phyloP scores from a whole-genome alignment of 2,113 vertebrate genomes.

The Heloderma charlesbogerti region DNA sequence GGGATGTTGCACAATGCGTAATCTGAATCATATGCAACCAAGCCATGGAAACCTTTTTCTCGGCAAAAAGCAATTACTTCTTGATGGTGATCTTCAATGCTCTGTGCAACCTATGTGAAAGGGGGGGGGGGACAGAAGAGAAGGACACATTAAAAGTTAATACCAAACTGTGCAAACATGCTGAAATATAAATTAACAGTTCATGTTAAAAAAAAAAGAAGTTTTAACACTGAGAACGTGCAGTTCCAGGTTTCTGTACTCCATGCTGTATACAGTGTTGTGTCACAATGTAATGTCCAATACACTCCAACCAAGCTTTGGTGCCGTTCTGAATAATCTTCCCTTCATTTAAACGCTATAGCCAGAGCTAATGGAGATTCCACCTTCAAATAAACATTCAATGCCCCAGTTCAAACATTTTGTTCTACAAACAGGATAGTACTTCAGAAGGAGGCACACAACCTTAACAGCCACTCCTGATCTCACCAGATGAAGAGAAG shows the following conservation, averaged over 20 bases:
- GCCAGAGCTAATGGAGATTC: not conserved
- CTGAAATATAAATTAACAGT: not conserved
- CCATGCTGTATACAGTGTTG: not conserved
- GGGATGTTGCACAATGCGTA: slow-evolving; percentile 96
- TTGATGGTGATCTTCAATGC: slow-evolving; percentile 96
- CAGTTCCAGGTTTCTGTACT: not conserved
- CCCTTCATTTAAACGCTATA: not conserved
- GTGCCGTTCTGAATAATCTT: not conserved
- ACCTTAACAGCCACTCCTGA: not conserved
- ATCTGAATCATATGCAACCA: slow-evolving; percentile 95
- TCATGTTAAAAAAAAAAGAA: not conserved
- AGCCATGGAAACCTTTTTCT: slow-evolving; percentile 93
- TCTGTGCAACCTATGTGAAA: slow-evolving; percentile 89
- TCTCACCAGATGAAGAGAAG: too few relatives aligned
- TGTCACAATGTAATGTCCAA: not conserved
- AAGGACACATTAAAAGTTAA: slow-evolving; percentile 58
- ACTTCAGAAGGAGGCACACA: not conserved
- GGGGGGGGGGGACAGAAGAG: slow-evolving; percentile 12
- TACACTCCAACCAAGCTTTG: not conserved
- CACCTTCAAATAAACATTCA: not conserved
- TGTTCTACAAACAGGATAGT: not conserved
- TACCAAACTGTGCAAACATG: slow-evolving; percentile 3
- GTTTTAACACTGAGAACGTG: not conserved
- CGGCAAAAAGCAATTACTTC: slow-evolving; percentile 95
- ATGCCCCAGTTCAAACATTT: not conserved